A percentile compares a stretch with the other conserved stretches of the same genome.
Evolutionary conservation across 2,797 vertebrate species (phyloP).

Genomic region (Buceros bicornis): DNA sequence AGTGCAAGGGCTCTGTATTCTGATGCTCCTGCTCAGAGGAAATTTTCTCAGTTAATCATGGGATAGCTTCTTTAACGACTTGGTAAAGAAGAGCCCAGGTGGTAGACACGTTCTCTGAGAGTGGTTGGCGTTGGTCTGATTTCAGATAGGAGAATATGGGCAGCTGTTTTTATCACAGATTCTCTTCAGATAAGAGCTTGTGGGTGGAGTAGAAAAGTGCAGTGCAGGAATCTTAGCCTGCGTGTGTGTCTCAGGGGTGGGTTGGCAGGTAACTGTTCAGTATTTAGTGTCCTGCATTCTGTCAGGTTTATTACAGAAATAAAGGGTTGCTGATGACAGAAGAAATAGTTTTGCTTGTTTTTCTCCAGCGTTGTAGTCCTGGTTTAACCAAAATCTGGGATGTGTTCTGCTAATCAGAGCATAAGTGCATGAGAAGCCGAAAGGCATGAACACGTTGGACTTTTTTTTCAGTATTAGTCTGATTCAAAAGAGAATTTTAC

Average conservation of each 20-base stretch:
- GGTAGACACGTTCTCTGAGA: neutral
- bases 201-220: neutral
- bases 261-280: neutral
- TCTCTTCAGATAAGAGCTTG: neutral
- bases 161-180: neutral
- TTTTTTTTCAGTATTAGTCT: neutral
- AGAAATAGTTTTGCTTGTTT: neutral
- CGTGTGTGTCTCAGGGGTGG: neutral
- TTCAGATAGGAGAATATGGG: neutral
- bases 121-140: neutral
- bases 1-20: neutral
- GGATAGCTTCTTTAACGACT: neutral
- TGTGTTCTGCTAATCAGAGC: neutral
- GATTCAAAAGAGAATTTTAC: neutral
- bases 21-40: neutral
- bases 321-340: neutral
- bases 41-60: neutral
- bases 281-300: neutral
- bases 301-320: neutral
- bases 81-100: neutral
- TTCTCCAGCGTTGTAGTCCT: neutral
- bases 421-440: neutral
- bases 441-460: neutral
- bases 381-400: neutral
- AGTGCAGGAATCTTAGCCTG: neutral